Conservation (phyloP, 2,888 invertebrate species). For the Anthrax anthrax region DNA sequence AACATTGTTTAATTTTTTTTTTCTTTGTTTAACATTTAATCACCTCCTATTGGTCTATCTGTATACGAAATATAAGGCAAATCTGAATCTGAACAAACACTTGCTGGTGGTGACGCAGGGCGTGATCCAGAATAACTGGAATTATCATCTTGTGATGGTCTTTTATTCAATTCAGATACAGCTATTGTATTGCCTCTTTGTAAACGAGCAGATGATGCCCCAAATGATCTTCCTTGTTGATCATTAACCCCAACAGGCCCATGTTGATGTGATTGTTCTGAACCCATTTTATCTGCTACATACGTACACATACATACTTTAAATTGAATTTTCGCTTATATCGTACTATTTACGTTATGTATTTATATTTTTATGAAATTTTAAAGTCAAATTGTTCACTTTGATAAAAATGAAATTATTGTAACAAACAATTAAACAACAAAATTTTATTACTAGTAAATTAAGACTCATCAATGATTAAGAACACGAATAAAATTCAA, state of each 20-base stretch:
- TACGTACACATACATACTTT: too few relatives aligned
- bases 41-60: slow-evolving; percentile 74
- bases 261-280: slow-evolving; percentile 44
- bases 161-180: slow-evolving; percentile 21
- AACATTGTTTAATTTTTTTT: too few relatives aligned
- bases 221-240: slow-evolving; percentile 1
- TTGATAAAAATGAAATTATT: too few relatives aligned
- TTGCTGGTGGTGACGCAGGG: slow-evolving; percentile 70
- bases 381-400: too few relatives aligned
- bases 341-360: not conserved
- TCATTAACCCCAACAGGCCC: slow-evolving; percentile 19
- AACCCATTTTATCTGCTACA: slow-evolving; percentile 42
- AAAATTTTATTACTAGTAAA: too few relatives aligned
- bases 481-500: too few relatives aligned
- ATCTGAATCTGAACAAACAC: slow-evolving; percentile 78
- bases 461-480: too few relatives aligned
- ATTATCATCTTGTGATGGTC: slow-evolving; percentile 21
- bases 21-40: too few relatives aligned
- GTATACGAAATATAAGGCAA: slow-evolving; percentile 85
- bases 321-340: too few relatives aligned
- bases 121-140: slow-evolving; percentile 28
- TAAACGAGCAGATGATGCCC: slow-evolving; percentile 29
- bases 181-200: slow-evolving; percentile 39
- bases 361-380: not conserved
- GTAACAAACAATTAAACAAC: too few relatives aligned